Percentiles rank a stretch among this genome's conserved stretches.
Conservation (phyloP, 2,113 vertebrate genomes). For the Tachuris rubrigastra region DNA sequence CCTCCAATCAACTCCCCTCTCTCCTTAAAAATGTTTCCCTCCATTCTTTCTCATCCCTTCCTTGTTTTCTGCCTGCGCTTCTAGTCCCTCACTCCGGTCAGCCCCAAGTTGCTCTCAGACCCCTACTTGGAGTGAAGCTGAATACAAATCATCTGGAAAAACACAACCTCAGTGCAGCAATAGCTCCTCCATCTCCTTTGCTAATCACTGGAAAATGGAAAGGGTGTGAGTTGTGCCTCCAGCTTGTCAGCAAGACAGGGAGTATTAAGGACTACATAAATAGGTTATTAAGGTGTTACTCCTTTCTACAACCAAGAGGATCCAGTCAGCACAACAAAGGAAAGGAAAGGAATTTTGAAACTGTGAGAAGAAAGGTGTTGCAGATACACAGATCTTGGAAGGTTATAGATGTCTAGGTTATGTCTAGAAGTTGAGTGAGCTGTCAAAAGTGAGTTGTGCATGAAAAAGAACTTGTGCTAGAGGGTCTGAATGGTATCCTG, state of each 20-base stretch:
- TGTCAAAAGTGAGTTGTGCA: neutral
- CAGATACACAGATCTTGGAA: neutral
- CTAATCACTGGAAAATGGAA: neutral
- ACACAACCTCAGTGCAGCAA: neutral
- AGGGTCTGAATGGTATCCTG: neutral
- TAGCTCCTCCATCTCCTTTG: neutral
- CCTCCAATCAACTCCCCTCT: conserved; percentile 17
- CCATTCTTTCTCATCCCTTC: conserved; percentile 51
- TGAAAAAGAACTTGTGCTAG: neutral
- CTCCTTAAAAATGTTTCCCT: conserved; percentile 55
- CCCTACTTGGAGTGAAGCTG: neutral
- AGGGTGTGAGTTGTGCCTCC: neutral
- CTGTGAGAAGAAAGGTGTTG: neutral
- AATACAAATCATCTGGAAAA: neutral
- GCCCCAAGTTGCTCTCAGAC: neutral
- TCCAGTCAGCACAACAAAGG: neutral
- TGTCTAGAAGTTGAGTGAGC: neutral
- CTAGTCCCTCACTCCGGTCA: neutral
- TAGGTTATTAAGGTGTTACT: neutral
- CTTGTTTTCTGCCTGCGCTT: conserved; percentile 28
- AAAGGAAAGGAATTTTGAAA: neutral
- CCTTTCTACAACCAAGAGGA: neutral
- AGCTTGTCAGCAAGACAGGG: neutral
- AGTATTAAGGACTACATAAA: neutral
- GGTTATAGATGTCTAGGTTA: neutral